phyloP scores from a whole-genome alignment of 1,140 invertebrate species.

The Antheraea pernyi region DNA sequence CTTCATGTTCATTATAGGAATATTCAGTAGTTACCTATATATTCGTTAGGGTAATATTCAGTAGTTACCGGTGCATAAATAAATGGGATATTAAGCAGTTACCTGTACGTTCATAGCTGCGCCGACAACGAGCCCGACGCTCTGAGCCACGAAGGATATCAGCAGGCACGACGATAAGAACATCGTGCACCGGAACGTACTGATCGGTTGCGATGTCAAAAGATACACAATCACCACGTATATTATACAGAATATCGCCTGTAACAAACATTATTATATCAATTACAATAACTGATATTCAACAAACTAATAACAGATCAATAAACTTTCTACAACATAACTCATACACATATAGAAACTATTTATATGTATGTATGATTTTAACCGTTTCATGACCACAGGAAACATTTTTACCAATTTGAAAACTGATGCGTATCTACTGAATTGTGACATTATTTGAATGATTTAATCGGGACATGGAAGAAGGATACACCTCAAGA shows the following conservation, averaged over 20 bases:
- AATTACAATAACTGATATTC: neutral
- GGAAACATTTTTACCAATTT: too few species aligned
- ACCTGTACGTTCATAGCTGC: conserved; percentile 95
- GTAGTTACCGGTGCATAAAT: neutral
- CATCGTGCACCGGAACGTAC: conserved; percentile 91
- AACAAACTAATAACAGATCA: too few species aligned
- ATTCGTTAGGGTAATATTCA: neutral
- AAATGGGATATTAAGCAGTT: neutral
- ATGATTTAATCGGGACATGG: too few species aligned
- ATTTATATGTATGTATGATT: too few species aligned
- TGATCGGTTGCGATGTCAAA: conserved; percentile 95
- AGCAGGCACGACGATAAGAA: conserved; percentile 93
- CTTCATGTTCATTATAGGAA: neutral
- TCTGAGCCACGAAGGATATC: conserved; percentile 97
- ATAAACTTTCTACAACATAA: too few species aligned
- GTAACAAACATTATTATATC: conserved; percentile 1
- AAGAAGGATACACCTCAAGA: too few species aligned
- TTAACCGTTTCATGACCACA: too few species aligned
- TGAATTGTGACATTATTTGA: too few species aligned
- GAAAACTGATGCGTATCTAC: too few species aligned
- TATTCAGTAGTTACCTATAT: neutral
- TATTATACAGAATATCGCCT: conserved; percentile 85
- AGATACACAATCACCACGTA: conserved; percentile 97
- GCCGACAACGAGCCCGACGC: conserved; percentile 95
- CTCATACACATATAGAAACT: too few species aligned